Evolutionary conservation across 92 coral and sea anemone species (phyloP).

Genomic region (Phymanthus crucifer): DNA sequence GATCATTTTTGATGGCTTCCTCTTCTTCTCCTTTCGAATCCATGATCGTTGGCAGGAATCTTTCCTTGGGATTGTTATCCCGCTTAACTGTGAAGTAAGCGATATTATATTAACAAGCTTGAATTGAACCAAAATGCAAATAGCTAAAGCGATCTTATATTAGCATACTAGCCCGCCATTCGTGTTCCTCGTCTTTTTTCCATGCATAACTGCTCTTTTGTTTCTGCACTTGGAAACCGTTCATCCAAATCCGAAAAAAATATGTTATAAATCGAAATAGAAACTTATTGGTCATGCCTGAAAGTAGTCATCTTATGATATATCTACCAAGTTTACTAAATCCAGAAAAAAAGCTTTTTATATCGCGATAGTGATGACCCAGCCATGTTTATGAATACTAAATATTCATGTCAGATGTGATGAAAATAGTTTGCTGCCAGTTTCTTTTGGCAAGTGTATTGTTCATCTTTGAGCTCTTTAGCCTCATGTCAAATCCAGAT

Average conservation of each 20-base stretch:
- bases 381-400: too few species aligned
- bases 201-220: not conserved
- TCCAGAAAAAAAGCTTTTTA: too few species aligned
- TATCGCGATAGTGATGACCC: too few species aligned
- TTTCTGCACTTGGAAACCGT: constrained; percentile 1
- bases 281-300: too few species aligned
- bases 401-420: too few species aligned
- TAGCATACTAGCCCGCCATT: not conserved
- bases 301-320: too few species aligned
- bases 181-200: not conserved
- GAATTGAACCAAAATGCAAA: not conserved
- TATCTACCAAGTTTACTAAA: too few species aligned
- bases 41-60: not conserved
- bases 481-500: too few species aligned
- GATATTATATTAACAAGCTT: not conserved
- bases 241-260: not conserved
- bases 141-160: not conserved
- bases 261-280: too few species aligned
- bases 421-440: too few species aligned
- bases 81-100: not conserved
- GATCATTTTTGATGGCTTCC: constrained; percentile 39
- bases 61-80: not conserved
- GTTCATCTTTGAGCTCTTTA: too few species aligned
- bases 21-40: constrained; percentile 4
- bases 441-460: too few species aligned